Evolutionary conservation across 2,888 invertebrate genomes (phyloP).

Genomic region (Habroteleia sp.): DNA sequence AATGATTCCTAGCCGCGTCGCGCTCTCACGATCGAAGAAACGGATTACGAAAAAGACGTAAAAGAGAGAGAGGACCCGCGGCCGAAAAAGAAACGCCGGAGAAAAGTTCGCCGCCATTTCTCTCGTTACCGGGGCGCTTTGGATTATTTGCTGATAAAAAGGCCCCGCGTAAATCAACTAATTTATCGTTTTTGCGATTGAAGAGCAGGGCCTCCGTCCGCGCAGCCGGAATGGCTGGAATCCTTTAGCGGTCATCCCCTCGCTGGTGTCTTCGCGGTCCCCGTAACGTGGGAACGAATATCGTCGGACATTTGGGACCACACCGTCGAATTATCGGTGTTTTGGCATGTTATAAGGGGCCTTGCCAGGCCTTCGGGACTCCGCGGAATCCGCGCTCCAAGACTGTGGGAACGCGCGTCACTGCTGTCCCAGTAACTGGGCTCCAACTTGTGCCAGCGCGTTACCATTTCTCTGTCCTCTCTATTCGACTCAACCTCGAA

Average conservation of each 20-base stretch:
- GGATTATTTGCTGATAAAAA: slow-evolving; percentile 65
- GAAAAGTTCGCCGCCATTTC: slow-evolving; percentile 50
- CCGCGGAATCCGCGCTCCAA: slow-evolving; percentile 75
- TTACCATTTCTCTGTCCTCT: slow-evolving; percentile 59
- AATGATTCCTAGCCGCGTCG: slow-evolving; percentile 30
- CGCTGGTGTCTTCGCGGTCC: slow-evolving; percentile 61
- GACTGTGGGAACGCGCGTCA: slow-evolving; percentile 78
- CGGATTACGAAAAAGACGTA: slow-evolving; percentile 35
- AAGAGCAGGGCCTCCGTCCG: slow-evolving; percentile 68
- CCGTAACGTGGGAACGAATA: slow-evolving; percentile 78
- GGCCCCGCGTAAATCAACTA: slow-evolving; percentile 78
- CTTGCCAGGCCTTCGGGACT: slow-evolving; percentile 65
- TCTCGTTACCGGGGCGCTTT: slow-evolving; percentile 35
- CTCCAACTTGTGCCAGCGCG: slow-evolving; percentile 68
- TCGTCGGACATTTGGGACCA: slow-evolving; percentile 78
- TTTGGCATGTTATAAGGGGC: slow-evolving; percentile 79
- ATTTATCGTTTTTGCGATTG: slow-evolving; percentile 80
- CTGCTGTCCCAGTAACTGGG: slow-evolving; percentile 68
- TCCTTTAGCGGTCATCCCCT: slow-evolving; percentile 73
- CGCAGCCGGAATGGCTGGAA: slow-evolving; percentile 77
- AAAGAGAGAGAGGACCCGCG: slow-evolving; percentile 36
- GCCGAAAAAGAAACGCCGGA: slow-evolving; percentile 23
- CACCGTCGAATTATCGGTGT: slow-evolving; percentile 81
- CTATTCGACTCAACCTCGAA: slow-evolving; percentile 44
- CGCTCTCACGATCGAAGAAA: slow-evolving; percentile 57